phyloP scores from a whole-genome alignment of 35 echinoderm and acorn worm genomes.

The Lytechinus variegatus region DNA sequence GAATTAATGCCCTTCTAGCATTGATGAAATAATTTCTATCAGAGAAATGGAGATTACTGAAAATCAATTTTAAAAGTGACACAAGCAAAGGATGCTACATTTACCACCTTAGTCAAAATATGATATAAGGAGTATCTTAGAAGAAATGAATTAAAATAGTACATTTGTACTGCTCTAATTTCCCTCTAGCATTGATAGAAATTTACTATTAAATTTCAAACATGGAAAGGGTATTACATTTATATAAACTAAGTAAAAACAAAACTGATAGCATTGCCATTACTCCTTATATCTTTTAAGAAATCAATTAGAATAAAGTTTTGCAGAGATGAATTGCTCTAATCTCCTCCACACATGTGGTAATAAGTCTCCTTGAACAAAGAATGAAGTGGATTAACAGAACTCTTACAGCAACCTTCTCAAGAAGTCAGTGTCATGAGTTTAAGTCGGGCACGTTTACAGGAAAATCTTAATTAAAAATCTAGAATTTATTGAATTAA shows the following conservation, averaged over 20 bases:
- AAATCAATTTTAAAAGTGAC: not conserved
- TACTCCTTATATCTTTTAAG: not conserved
- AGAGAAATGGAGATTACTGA: not conserved
- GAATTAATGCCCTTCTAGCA: no score
- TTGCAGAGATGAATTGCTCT: not conserved
- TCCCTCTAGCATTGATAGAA: no score
- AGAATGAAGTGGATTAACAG: not conserved
- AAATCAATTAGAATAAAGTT: not conserved
- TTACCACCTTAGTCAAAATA: no score
- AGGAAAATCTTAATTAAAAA: not conserved
- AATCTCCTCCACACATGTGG: not conserved
- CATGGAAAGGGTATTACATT: not conserved
- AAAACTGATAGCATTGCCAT: not conserved
- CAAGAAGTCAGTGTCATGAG: not conserved
- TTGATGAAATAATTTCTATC: not conserved
- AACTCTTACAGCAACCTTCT: not conserved
- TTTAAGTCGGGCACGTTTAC: not conserved
- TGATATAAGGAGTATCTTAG: no score
- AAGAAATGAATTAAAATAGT: no score
- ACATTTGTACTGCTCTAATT: no score
- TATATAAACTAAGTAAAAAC: not conserved
- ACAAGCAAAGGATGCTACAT: no score
- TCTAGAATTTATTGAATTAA: not conserved
- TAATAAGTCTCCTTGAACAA: not conserved
- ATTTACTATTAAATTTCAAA: not conserved